phyloP scores from a whole-genome alignment of 2,888 invertebrate species.

The Callyntrura sp. region DNA sequence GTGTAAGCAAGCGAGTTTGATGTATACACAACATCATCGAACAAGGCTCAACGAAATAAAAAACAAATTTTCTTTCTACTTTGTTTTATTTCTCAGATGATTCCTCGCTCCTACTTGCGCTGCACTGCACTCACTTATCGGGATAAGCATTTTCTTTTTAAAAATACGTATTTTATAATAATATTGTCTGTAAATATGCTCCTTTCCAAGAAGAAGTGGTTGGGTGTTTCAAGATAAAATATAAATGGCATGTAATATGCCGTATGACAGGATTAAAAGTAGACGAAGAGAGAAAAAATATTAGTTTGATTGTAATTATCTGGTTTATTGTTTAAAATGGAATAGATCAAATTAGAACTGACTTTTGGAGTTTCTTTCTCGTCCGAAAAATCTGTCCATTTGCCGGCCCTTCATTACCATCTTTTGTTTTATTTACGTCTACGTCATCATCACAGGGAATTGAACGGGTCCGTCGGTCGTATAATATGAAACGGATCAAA shows the following conservation, averaged over 20 bases:
- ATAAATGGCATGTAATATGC: slow-evolving; percentile 48
- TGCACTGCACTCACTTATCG: too few species aligned
- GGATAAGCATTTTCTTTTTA: too few species aligned
- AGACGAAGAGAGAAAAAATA: slow-evolving; percentile 43
- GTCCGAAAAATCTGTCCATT: slow-evolving; percentile 21
- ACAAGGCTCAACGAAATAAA: too few species aligned
- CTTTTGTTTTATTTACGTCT: slow-evolving; percentile 55
- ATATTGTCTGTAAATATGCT: too few species aligned
- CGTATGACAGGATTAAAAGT: slow-evolving; percentile 51
- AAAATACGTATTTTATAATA: too few species aligned
- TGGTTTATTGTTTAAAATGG: slow-evolving; percentile 38
- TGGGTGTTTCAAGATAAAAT: slow-evolving; percentile 40
- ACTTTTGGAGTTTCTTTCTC: slow-evolving; percentile 3
- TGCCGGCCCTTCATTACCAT: slow-evolving; percentile 77
- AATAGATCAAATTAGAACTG: slow-evolving; percentile 46
- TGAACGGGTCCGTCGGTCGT: not conserved
- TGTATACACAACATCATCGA: not conserved
- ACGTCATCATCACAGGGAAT: not conserved
- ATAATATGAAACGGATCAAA: not conserved
- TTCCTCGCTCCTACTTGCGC: too few species aligned
- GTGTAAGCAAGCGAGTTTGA: not conserved
- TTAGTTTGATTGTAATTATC: slow-evolving; percentile 73
- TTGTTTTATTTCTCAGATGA: too few species aligned
- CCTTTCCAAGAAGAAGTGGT: too few species aligned
- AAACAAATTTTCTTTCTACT: too few species aligned